phyloP scores from a whole-genome alignment of 1,140 invertebrate species.

The Reticulitermes speratus region DNA sequence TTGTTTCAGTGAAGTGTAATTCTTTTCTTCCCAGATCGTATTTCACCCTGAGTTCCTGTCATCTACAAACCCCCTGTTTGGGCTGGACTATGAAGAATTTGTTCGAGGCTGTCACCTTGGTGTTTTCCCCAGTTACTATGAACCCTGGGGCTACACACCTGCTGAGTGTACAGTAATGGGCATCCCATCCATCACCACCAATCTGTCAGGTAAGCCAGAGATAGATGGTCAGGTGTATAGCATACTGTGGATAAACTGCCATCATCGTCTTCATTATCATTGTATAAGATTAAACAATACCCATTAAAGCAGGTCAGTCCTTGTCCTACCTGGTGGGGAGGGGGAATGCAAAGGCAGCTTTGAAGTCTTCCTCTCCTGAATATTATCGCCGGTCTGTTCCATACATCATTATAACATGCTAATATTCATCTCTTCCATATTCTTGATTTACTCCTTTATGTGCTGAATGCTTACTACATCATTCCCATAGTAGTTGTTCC shows the following conservation, averaged over 20 bases:
- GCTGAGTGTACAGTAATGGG: conserved; percentile 99
- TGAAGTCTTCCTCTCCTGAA: no score
- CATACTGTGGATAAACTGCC: neutral
- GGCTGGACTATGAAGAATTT: conserved; percentile 99
- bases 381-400: no score
- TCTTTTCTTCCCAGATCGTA: conserved; percentile 68
- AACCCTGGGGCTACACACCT: conserved; percentile 99
- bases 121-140: conserved; percentile 99
- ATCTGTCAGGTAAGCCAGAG: conserved; percentile 75
- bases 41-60: conserved; percentile 99
- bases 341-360: no score
- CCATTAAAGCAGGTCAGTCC: no score
- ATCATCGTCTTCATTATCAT: neutral
- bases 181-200: conserved; percentile 96
- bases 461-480: no score
- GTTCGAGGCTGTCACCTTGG: conserved; percentile 98
- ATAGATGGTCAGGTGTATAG: neutral
- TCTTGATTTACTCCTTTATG: no score
- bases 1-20: neutral
- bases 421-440: no score
- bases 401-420: no score
- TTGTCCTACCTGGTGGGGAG: no score
- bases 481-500: no score
- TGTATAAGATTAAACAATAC: no score
- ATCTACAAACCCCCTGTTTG: conserved; percentile 97